These are phyloP conservation scores for Aphelocoma coerulescens DNA, from an alignment of 2,113 vertebrate genomes.

Conservation along the genomic window DNA sequence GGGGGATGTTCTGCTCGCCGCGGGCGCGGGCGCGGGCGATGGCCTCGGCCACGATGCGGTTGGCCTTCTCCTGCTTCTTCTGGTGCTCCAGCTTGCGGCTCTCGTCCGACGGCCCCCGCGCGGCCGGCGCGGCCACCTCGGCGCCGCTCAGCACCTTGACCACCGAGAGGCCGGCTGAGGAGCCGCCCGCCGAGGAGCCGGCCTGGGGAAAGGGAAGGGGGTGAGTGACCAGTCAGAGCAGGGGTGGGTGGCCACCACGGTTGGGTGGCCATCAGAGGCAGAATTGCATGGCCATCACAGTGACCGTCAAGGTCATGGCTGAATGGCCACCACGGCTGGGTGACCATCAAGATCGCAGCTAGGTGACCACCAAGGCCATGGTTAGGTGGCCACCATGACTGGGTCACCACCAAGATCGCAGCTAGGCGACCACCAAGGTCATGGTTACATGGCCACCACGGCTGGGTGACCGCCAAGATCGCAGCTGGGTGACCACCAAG, in stretches of 20 bases:
- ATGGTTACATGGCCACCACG: too few species aligned
- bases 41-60: constrained; percentile 93
- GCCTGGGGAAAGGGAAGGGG: not conserved
- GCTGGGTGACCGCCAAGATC: too few species aligned
- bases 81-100: constrained; percentile 85
- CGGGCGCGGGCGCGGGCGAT: constrained; percentile 91
- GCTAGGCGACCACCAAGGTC: too few species aligned
- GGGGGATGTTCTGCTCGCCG: constrained; percentile 91
- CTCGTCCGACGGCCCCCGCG: constrained; percentile 76
- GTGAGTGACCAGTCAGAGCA: not conserved
- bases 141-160: not conserved
- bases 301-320: fast-evolving
- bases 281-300: not conserved
- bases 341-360: not conserved
- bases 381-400: not conserved
- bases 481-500: fast-evolving
- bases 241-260: not conserved
- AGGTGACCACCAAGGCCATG: not conserved
- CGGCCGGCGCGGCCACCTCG: constrained; percentile 16
- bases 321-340: too few species aligned
- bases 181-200: not conserved
- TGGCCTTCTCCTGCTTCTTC: constrained; percentile 94
- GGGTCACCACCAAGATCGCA: too few species aligned
- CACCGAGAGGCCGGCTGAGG: not conserved
- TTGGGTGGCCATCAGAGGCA: not conserved